Evolutionary conservation across 2,113 vertebrate genomes (phyloP).

Genomic region (Synchiropus splendidus): DNA sequence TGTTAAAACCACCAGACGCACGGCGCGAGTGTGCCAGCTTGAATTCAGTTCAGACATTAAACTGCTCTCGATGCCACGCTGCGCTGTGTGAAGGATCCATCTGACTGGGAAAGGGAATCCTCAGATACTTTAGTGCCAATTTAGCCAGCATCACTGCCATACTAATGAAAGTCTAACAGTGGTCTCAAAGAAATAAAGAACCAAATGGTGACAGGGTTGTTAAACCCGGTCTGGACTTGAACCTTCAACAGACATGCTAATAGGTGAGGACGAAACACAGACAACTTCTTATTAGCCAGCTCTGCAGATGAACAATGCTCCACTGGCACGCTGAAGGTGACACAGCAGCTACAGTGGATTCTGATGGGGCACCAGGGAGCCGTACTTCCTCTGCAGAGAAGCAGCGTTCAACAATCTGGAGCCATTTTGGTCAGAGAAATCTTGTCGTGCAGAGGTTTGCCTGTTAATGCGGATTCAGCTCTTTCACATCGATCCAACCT

Average conservation of each 20-base stretch:
- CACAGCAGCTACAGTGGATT: slow-evolving; percentile 62
- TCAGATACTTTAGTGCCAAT: too few species aligned
- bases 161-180: slow-evolving; percentile 9
- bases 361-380: slow-evolving; percentile 64
- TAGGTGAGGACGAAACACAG: too few species aligned
- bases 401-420: slow-evolving; percentile 55
- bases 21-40: slow-evolving; percentile 29
- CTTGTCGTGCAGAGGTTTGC: neutral
- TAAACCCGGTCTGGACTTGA: too few species aligned
- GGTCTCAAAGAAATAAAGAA: neutral
- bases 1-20: slow-evolving; percentile 25
- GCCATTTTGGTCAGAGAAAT: slow-evolving; percentile 34
- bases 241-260: slow-evolving; percentile 15
- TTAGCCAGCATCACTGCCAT: slow-evolving; percentile 10
- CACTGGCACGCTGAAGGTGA: slow-evolving; percentile 59
- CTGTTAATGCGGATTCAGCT: slow-evolving; percentile 10
- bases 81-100: slow-evolving; percentile 4
- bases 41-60: slow-evolving; percentile 40
- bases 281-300: slow-evolving; percentile 60
- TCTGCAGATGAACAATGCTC: slow-evolving; percentile 37
- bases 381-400: slow-evolving; percentile 57
- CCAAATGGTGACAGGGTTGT: too few species aligned
- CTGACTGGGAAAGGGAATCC: too few species aligned
- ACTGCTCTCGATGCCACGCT: slow-evolving; percentile 23
- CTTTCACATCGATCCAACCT: slow-evolving; percentile 15